Conservation (phyloP, 2,113 vertebrate genomes). For the Crocuta crocuta region DNA sequence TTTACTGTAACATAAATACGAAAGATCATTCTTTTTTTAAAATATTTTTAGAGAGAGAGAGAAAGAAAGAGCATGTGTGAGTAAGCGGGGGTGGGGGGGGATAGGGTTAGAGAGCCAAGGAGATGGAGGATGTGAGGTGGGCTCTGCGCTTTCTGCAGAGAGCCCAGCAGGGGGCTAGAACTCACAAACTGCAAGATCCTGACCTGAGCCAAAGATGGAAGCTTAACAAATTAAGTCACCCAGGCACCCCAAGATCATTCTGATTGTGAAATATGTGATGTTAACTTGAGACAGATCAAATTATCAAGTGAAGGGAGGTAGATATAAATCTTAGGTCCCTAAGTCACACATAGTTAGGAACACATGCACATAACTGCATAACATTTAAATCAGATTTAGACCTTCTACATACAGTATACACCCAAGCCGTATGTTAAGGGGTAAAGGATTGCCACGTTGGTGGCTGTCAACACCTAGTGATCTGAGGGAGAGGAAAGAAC, state of each 20-base stretch:
- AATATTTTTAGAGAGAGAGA: no score
- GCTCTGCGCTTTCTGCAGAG: no score
- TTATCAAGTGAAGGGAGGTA: not conserved
- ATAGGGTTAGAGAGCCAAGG: no score
- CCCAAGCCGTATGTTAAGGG: not conserved
- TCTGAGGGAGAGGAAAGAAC: not conserved
- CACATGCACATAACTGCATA: not conserved
- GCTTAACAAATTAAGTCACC: no score
- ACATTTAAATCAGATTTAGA: not conserved
- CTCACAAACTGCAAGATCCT: no score
- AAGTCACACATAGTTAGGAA: not conserved
- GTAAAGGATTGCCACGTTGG: not conserved
- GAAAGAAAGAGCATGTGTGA: no score
- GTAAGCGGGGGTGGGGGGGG: no score
- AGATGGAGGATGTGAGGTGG: no score
- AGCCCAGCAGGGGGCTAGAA: no score
- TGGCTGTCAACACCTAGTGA: not conserved
- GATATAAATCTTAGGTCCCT: not conserved
- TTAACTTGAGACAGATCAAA: not conserved
- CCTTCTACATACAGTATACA: not conserved
- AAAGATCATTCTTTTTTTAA: not conserved
- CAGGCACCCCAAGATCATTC: not conserved
- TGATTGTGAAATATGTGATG: not conserved
- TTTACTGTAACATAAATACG: not conserved
- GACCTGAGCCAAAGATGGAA: no score